Percentiles rank a stretch among this genome's conserved stretches.
Conservation (phyloP, 1,140 invertebrate species). For the Papilio dardanus region DNA sequence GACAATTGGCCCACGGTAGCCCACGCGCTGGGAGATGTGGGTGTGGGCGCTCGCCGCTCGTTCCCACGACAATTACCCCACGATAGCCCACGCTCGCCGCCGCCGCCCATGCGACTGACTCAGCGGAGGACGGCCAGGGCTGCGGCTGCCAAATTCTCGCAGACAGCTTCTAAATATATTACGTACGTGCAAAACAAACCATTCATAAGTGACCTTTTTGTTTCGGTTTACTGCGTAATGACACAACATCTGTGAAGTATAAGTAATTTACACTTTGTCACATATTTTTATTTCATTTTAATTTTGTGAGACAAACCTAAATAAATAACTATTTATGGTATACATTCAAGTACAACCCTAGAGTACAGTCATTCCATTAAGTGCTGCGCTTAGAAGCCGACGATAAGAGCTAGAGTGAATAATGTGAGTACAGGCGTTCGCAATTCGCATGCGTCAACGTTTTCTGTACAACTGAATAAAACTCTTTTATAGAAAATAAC, state of each 20-base stretch:
- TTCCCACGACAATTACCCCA: constrained; percentile 54
- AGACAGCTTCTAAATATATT: constrained; percentile 29
- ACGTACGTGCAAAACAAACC: constrained; percentile 4
- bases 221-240: background rate
- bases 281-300: background rate
- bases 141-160: background rate
- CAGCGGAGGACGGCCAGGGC: constrained; percentile 24
- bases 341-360: background rate
- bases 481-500: too few relatives aligned
- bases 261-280: background rate
- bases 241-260: background rate
- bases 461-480: background rate
- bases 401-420: constrained; percentile 35
- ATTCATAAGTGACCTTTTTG: constrained; percentile 23
- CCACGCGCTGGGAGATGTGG: constrained; percentile 42
- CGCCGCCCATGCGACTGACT: constrained; percentile 35
- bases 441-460: constrained; percentile 8
- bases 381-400: constrained; percentile 27
- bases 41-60: constrained; percentile 48
- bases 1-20: constrained; percentile 73
- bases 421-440: constrained; percentile 3
- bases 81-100: constrained; percentile 45
- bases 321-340: background rate
- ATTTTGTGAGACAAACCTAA: too few relatives aligned
- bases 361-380: constrained; percentile 4